Evolutionary conservation across 1,140 invertebrate genomes (phyloP).

Genomic region (Ostrea denselamellosa): DNA sequence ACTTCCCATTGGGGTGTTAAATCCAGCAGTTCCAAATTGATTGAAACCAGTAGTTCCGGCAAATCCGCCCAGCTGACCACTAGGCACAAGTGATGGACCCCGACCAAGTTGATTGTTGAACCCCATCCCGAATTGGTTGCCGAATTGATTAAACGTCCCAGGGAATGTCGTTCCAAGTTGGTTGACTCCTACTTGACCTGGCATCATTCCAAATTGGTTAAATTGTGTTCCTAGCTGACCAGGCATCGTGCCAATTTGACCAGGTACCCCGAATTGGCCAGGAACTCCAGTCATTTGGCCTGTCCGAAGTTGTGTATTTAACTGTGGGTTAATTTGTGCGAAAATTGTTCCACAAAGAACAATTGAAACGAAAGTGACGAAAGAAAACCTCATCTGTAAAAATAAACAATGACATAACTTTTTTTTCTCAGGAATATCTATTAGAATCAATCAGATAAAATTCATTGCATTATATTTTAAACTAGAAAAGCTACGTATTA

Average conservation of each 20-base stretch:
- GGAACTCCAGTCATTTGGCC: not conserved
- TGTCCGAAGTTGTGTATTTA: not conserved
- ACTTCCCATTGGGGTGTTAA: not conserved
- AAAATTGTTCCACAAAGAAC: not conserved
- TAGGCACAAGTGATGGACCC: not conserved
- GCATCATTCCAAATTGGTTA: not conserved
- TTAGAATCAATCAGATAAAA: not conserved
- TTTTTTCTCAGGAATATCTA: not conserved
- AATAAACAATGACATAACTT: not conserved
- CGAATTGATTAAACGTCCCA: not conserved
- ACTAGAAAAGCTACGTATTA: not conserved
- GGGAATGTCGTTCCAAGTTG: not conserved
- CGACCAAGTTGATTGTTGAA: not conserved
- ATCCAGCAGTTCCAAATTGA: conserved; percentile 5
- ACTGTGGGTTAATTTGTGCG: conserved; percentile 20
- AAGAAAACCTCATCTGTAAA: conserved; percentile 10
- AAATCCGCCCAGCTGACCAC: not conserved
- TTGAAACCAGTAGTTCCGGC: not conserved
- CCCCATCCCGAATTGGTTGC: not conserved
- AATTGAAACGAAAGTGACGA: not conserved
- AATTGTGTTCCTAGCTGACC: conserved; percentile 8
- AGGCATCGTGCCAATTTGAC: not conserved
- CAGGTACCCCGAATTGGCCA: not conserved
- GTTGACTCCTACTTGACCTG: not conserved
- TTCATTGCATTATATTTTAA: not conserved